Evolutionary conservation across 2,113 vertebrate species (phyloP).

Genomic region (Corythornis madagascariensis): DNA sequence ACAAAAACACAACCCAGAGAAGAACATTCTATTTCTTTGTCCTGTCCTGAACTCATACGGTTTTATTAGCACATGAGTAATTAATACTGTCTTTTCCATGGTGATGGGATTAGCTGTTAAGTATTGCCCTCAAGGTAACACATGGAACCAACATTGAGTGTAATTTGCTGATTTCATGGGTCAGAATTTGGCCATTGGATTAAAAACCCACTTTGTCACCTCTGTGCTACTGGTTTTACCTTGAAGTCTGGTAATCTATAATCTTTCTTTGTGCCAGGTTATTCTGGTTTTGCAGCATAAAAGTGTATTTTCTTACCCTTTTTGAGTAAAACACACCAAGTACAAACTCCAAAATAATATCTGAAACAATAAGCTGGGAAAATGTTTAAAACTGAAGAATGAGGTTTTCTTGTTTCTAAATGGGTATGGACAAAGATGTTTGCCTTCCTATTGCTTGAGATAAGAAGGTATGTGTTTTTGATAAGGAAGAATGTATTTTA

Average conservation of each 20-base stretch:
- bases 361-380: background rate
- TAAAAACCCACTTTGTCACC: background rate
- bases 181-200: constrained; percentile 2
- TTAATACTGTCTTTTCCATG: background rate
- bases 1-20: background rate
- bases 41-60: background rate
- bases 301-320: background rate
- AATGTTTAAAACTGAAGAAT: background rate
- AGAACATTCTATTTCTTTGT: background rate
- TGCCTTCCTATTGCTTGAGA: constrained; percentile 17
- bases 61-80: background rate
- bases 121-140: background rate
- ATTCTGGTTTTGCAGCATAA: background rate
- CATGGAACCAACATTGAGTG: background rate
- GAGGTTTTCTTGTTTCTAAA: constrained; percentile 1
- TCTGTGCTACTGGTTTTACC: background rate
- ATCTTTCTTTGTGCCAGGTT: background rate
- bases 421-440: background rate
- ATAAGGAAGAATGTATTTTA: constrained; percentile 32
- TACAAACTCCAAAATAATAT: background rate
- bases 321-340: background rate
- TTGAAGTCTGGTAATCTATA: background rate
- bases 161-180: background rate
- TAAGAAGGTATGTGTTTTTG: constrained; percentile 44
- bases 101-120: background rate